Conservation (phyloP, 2,888 invertebrate genomes). For the Troilus luridus region DNA sequence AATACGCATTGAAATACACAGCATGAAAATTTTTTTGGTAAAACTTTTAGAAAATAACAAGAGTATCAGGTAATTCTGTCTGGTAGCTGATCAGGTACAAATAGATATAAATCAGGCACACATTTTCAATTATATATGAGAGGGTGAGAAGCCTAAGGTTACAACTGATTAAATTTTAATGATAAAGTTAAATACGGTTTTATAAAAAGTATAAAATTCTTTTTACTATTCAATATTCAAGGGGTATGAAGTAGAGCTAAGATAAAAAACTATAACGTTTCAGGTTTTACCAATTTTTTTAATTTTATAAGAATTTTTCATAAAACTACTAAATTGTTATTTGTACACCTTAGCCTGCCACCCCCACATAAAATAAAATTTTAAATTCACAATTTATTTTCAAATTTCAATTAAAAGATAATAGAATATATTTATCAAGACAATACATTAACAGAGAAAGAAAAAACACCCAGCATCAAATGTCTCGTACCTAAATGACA, state of each 20-base stretch:
- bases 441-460: not conserved
- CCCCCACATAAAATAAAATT: not conserved
- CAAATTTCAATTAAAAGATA: not conserved
- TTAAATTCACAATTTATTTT: not conserved
- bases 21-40: not conserved
- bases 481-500: not conserved
- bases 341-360: too few relatives aligned
- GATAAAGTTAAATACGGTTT: not conserved
- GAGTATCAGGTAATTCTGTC: not conserved
- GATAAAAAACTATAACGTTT: too few relatives aligned
- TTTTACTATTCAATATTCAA: too few relatives aligned
- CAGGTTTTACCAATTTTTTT: too few relatives aligned
- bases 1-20: not conserved
- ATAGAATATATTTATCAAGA: not conserved
- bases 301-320: too few relatives aligned
- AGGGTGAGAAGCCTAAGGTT: not conserved
- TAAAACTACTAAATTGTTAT: too few relatives aligned
- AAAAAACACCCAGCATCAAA: not conserved
- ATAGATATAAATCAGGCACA: slow-evolving; percentile 31
- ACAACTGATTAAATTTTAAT: not conserved
- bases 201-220: too few relatives aligned
- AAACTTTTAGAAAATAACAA: not conserved
- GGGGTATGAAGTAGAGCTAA: too few relatives aligned
- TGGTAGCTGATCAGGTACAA: slow-evolving; percentile 6
- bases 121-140: slow-evolving; percentile 6